A percentile compares a stretch with the other conserved stretches of the same genome.
phyloP scores from a whole-genome alignment of 2,113 vertebrate species.

The Vimba vimba region DNA sequence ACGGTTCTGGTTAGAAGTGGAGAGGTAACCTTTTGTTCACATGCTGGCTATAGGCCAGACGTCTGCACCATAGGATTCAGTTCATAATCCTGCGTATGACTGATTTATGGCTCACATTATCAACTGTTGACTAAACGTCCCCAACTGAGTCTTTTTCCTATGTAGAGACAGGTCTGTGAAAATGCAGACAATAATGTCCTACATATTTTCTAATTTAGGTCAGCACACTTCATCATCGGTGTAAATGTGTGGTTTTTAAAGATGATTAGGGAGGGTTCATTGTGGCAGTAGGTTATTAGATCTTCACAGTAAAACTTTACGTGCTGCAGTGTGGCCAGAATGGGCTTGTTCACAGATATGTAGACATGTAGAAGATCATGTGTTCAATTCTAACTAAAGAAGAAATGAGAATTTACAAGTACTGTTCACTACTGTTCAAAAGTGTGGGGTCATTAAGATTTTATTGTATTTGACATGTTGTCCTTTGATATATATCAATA shows the following conservation, averaged over 20 bases:
- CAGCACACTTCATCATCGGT: constrained; percentile 11
- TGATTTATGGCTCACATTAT: constrained; percentile 74
- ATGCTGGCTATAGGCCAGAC: constrained; percentile 65
- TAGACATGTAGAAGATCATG: constrained; percentile 11
- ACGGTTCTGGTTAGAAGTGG: constrained; percentile 46
- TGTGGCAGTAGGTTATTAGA: constrained; percentile 47
- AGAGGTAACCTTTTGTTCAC: constrained; percentile 66
- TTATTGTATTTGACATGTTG: no score
- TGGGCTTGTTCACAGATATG: constrained; percentile 49
- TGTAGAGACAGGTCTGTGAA: constrained; percentile 32
- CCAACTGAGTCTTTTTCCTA: constrained; percentile 59
- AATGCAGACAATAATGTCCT: constrained; percentile 38
- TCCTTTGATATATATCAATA: no score
- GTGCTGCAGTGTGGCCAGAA: constrained; percentile 43
- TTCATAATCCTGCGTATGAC: constrained; percentile 69
- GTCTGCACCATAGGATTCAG: constrained; percentile 64
- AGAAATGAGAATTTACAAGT: background rate
- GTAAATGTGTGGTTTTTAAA: constrained; percentile 21
- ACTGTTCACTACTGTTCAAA: no score
- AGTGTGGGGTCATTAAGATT: no score
- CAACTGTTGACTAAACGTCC: constrained; percentile 68
- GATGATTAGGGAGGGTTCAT: constrained; percentile 7
- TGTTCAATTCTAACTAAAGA: background rate
- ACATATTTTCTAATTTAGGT: constrained; percentile 8
- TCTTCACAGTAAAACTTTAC: constrained; percentile 27